Evolutionary conservation across 2,888 invertebrate genomes (phyloP), one percentile per base, ranked within the genome.

Genomic region (Leuctra nigra): DNA sequence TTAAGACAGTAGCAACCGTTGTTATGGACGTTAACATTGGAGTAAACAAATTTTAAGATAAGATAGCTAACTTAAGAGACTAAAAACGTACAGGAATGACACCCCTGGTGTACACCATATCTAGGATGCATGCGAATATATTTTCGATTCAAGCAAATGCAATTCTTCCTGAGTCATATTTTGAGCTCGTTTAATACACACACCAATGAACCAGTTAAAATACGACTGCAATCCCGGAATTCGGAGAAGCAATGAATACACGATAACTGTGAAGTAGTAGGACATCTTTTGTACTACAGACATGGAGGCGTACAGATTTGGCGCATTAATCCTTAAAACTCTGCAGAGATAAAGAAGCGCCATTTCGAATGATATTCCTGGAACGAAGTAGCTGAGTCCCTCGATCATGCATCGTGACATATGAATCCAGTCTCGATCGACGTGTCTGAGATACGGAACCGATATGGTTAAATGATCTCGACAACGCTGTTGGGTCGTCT

Each of bases 331-430:
- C 11, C 25, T 16, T 16, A 47, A n/a, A 1, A 47, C 47, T 50
- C 68, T 66, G 47, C 47, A 47, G 3, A 47, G 14, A 25, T 29
- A 47, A 24, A 47, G 2, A 13, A 47, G n/a, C 4, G n/a, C 6
- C 16, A 24, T 16, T 13, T 47, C 23, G 16, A 47, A 47, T 9
- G 24, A 16, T 7, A 24, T 60, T 23, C 50, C 50, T 13, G 38
- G 35, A 2, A 24, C 24, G 50, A 24, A 50, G 24, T 33, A 38
- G 14, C 24, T 16, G 16, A 57, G 7, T 13, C 57, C 48, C 36
- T 44, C 35, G 36, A 57, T 16, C 54, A 57, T 18, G 20, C 53
- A 53, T 13, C 57, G 47, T 20, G 29, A 29, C 57, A 57, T 57
- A 36, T 57, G 57, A 16, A 53, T 46, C 53, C 53, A 53, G 23